phyloP scores from a whole-genome alignment of 2,888 invertebrate species.

The Lepidochitona cinerea region DNA sequence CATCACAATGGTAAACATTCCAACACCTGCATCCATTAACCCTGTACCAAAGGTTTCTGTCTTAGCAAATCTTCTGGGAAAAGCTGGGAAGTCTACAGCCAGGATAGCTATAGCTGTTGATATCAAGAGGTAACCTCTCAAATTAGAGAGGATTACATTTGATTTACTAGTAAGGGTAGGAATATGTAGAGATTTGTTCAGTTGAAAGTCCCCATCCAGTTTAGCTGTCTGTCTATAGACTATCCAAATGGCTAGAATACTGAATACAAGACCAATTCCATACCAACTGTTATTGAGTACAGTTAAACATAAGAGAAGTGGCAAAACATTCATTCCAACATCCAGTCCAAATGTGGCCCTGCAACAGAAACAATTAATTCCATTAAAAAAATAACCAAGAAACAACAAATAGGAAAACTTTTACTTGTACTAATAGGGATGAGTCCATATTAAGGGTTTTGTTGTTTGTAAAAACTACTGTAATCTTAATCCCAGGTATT shows the following conservation, averaged over 20 bases:
- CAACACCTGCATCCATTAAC: slow-evolving; percentile 96
- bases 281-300: slow-evolving; percentile 31
- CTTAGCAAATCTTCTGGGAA: slow-evolving; percentile 89
- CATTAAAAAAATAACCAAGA: neutral
- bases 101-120: slow-evolving; percentile 81
- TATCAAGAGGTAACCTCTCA: slow-evolving; percentile 56
- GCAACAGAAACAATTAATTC: slow-evolving; percentile 19
- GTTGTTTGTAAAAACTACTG: too few relatives aligned
- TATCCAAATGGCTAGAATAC: neutral
- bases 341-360: slow-evolving; percentile 43
- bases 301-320: slow-evolving; percentile 43
- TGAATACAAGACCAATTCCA: neutral
- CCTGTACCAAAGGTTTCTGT: slow-evolving; percentile 85
- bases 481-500: too few relatives aligned
- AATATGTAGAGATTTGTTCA: neutral
- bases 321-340: slow-evolving; percentile 46
- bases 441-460: too few relatives aligned
- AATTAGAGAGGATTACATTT: slow-evolving; percentile 56
- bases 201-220: neutral
- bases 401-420: neutral
- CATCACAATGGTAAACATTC: slow-evolving; percentile 76
- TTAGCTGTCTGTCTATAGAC: neutral
- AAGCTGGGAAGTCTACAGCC: slow-evolving; percentile 92
- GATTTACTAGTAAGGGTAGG: slow-evolving; percentile 31
- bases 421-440: too few relatives aligned